phyloP scores from a whole-genome alignment of 23 tunicate species.

The Trididemnum clinides region DNA sequence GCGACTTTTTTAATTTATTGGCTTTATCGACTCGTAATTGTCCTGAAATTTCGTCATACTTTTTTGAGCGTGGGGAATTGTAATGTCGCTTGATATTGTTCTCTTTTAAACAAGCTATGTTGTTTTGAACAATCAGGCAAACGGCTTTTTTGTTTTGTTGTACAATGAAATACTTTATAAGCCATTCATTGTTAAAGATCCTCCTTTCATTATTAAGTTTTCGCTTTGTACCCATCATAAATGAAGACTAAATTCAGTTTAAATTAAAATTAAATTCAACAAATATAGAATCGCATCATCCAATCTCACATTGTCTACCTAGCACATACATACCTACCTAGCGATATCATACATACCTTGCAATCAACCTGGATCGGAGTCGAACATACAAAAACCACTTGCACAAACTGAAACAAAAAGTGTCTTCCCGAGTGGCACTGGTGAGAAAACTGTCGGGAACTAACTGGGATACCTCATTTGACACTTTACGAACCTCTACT shows the following conservation, averaged over 20 bases:
- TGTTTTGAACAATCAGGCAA: slow-evolving; percentile 24
- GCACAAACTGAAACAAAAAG: too few relatives aligned
- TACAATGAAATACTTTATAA: neutral
- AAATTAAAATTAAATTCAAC: neutral
- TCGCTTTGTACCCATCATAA: slow-evolving; percentile 21
- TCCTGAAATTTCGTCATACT: slow-evolving; percentile 28
- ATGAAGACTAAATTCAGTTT: neutral
- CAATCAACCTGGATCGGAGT: too few relatives aligned
- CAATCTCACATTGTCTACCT: neutral
- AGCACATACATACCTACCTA: too few relatives aligned
- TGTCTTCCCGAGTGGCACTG: too few relatives aligned
- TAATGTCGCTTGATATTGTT: slow-evolving; percentile 24
- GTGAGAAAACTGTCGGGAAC: too few relatives aligned
- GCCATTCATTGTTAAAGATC: slow-evolving; percentile 18
- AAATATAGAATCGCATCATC: neutral
- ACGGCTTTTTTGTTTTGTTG: slow-evolving; percentile 15
- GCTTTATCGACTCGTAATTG: slow-evolving; percentile 29
- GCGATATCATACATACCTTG: too few relatives aligned
- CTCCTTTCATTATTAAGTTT: slow-evolving; percentile 3
- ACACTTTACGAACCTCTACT: too few relatives aligned
- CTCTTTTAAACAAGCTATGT: slow-evolving; percentile 7
- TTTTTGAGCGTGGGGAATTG: neutral
- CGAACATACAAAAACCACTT: too few relatives aligned
- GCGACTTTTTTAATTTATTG: slow-evolving; percentile 13
- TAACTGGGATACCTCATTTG: too few relatives aligned